These are phyloP conservation scores for Mormoops blainvillei DNA, from an alignment of 2,113 vertebrate species.

Conservation along the genomic window DNA sequence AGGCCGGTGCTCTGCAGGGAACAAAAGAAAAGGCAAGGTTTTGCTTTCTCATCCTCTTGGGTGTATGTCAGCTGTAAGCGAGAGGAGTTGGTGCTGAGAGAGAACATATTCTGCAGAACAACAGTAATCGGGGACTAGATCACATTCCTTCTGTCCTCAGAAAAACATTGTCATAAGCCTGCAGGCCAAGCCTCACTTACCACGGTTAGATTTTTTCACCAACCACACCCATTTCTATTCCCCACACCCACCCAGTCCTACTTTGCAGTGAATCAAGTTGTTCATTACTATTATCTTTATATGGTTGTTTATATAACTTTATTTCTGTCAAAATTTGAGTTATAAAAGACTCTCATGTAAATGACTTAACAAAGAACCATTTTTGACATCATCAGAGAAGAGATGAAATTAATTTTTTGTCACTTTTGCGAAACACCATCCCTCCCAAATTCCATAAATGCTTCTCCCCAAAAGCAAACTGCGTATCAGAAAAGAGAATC, in stretches of 20 bases:
- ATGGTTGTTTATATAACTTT: not conserved
- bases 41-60: not conserved
- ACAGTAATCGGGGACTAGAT: not conserved
- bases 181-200: not conserved
- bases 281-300: not conserved
- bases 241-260: not conserved
- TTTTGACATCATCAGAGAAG: not conserved
- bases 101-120: not conserved
- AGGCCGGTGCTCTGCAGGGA: not conserved
- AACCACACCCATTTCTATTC: not conserved
- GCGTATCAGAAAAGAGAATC: not conserved
- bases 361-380: not conserved
- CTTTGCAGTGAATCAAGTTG: not conserved
- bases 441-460: not conserved
- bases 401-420: not conserved
- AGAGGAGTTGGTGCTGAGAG: not conserved
- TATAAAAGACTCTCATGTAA: not conserved
- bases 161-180: not conserved
- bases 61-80: not conserved
- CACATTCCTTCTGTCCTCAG: not conserved
- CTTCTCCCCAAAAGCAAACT: not conserved
- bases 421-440: not conserved
- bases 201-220: not conserved
- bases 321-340: not conserved
- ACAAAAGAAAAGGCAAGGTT: not conserved